phyloP scores from a whole-genome alignment of 2,797 vertebrate species.

The Hipposideros larvatus region DNA sequence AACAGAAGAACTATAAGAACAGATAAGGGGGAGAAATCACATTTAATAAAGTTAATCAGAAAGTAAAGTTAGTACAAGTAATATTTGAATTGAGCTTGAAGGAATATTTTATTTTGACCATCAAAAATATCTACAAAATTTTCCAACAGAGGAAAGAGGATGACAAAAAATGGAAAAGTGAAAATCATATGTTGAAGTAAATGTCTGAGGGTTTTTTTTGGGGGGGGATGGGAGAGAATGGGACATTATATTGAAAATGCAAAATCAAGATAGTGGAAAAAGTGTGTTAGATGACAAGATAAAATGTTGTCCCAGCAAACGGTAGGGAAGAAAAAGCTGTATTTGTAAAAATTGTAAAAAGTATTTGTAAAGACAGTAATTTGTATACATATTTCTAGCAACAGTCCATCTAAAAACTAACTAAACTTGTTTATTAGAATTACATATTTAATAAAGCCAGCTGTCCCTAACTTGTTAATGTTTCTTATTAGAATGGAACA shows the following conservation, averaged over 20 bases:
- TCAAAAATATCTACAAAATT: not conserved
- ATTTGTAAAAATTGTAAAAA: not conserved
- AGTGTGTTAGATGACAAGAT: not conserved
- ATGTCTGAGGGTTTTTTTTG: not conserved
- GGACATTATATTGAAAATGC: not conserved
- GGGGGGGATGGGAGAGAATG: rapidly evolving
- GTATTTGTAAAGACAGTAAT: not conserved
- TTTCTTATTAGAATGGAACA: not conserved
- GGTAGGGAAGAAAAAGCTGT: not conserved
- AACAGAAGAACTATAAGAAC: not conserved
- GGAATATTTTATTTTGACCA: not conserved
- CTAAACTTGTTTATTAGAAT: not conserved
- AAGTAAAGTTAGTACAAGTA: not conserved
- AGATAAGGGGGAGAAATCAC: not conserved
- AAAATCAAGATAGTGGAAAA: not conserved
- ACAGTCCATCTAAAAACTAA: not conserved
- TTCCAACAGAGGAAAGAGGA: not conserved
- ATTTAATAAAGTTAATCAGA: not conserved
- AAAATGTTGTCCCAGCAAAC: not conserved
- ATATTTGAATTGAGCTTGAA: not conserved
- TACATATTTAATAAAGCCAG: not conserved
- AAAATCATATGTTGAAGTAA: not conserved
- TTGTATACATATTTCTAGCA: not conserved
- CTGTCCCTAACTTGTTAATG: not conserved
- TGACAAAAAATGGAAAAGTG: not conserved